These are phyloP conservation scores for Myathropa florea DNA, from an alignment of 2,888 invertebrate species.

Conservation along the genomic window DNA sequence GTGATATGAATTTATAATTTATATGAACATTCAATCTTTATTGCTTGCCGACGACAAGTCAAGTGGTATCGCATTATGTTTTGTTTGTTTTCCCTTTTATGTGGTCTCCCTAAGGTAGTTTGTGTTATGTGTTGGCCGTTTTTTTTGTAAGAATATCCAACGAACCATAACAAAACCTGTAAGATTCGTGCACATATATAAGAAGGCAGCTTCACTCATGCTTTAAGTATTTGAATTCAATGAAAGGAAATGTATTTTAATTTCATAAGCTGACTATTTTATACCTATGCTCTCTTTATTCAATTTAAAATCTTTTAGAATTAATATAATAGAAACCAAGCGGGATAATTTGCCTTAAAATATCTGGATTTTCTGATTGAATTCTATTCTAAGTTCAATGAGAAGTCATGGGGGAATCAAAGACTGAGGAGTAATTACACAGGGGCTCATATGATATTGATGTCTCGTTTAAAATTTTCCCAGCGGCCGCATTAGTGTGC, in stretches of 20 bases:
- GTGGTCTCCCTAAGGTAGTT: neutral
- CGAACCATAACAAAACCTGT: neutral
- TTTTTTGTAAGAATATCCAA: neutral
- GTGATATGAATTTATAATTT: slow-evolving; percentile 43
- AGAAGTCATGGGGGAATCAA: neutral
- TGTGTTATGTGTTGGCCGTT: neutral
- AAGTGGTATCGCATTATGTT: slow-evolving; percentile 2
- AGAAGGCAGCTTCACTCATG: neutral
- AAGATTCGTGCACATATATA: neutral
- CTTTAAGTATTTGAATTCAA: neutral
- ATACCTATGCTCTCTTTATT: neutral
- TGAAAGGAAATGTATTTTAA: neutral
- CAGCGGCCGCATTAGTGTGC: slow-evolving; percentile 33
- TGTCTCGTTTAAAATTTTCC: neutral
- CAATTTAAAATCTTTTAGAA: neutral
- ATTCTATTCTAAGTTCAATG: neutral
- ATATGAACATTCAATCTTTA: slow-evolving; percentile 38
- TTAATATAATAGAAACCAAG: neutral
- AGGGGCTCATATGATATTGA: neutral
- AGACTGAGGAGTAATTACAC: neutral
- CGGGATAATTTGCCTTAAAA: neutral
- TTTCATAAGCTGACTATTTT: neutral
- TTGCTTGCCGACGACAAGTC: slow-evolving; percentile 40
- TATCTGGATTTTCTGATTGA: neutral
- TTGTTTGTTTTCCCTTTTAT: slow-evolving; percentile 7